Base-by-base conservation (phyloP, 2,797 vertebrate genomes). In the Argentina silus region DNA sequence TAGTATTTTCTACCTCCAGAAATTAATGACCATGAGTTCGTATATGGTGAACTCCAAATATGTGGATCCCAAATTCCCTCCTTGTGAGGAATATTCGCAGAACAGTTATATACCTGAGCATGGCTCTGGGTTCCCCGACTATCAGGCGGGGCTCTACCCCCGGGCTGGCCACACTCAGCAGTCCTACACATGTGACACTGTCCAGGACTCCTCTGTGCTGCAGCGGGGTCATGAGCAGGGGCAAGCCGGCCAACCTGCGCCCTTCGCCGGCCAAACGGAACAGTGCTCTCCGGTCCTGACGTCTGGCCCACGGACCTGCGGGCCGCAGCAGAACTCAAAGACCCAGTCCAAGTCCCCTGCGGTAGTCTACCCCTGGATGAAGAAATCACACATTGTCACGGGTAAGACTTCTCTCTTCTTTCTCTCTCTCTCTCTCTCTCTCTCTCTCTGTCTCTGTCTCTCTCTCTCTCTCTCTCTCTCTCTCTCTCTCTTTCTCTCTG, bases 21-120 rank as follows among this genome's bases (percentile, higher is more conserved):
- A 99, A 99, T 99, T 99, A 99, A 99, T 99, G 98, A 97, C 97
- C 98, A 99, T 99, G 98, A 99, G 97, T 98, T 99, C 98, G 94
- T 99, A 96, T 96, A 95, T 99, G 96, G 97, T 99, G 95, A 99
- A 99, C 96, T 98, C 98, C 89, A 99, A 99, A 94, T 99, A 99
- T 96, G 98, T 99, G 97, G 98, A 99, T 91, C 97, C 98, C 70
- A 97, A 98, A 97, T 99, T 99, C 94, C 98, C 98, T 95, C 98
- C 98, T 80, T 99, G 98, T 72, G 98, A 99, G 95, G 98, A 99
- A 92, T 99, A 98, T 95, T 94, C 98, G 85, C 97, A 99, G 90
- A 96, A 95, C 85, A 96, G 94, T 95, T 99, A 99, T 94, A 95
- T 99, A 93, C 96, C 95, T 90, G 98, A 99, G 69, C 97, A 98